These are phyloP conservation scores for Cyphomyrmex costatus DNA, from an alignment of 1,140 invertebrate species.

Conservation along the genomic window DNA sequence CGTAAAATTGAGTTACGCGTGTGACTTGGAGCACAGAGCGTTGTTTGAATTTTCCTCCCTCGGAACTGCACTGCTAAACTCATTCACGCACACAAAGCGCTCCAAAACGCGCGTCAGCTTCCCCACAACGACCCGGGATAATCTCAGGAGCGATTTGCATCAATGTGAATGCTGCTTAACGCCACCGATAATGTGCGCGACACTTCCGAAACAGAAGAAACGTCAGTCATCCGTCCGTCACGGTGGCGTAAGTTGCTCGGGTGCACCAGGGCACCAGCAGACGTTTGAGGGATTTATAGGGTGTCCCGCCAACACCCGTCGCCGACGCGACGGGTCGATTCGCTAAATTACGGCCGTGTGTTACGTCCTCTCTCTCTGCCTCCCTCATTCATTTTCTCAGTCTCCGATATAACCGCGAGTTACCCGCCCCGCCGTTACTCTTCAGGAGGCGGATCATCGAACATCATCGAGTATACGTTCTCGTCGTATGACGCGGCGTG, in stretches of 20 bases:
- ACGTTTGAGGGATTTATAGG: constrained; percentile 86
- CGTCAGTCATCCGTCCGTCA: constrained; percentile 87
- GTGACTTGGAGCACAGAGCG: neutral
- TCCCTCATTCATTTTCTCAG: neutral
- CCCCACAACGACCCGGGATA: neutral
- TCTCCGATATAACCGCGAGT: neutral
- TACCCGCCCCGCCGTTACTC: too few relatives aligned
- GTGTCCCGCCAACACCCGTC: constrained; percentile 68
- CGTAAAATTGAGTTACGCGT: neutral
- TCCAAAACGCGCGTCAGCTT: neutral
- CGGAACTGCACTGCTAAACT: neutral
- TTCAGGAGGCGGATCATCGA: constrained; percentile 11
- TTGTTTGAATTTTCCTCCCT: neutral
- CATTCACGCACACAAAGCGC: neutral
- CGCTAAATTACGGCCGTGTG: constrained; percentile 11
- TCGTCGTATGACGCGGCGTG: constrained; percentile 75
- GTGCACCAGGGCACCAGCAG: constrained; percentile 86
- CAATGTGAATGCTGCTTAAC: neutral
- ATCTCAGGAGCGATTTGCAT: neutral
- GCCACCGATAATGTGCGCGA: neutral
- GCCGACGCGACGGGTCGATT: constrained; percentile 48
- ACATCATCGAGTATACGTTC: constrained; percentile 1
- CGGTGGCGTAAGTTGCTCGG: constrained; percentile 83
- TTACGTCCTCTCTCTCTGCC: neutral
- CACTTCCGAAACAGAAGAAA: constrained; percentile 43